A percentile compares a stretch with the other conserved stretches of the same genome.
phyloP scores from a whole-genome alignment of 2,113 vertebrate species.

The Pseudopipra pipra region DNA sequence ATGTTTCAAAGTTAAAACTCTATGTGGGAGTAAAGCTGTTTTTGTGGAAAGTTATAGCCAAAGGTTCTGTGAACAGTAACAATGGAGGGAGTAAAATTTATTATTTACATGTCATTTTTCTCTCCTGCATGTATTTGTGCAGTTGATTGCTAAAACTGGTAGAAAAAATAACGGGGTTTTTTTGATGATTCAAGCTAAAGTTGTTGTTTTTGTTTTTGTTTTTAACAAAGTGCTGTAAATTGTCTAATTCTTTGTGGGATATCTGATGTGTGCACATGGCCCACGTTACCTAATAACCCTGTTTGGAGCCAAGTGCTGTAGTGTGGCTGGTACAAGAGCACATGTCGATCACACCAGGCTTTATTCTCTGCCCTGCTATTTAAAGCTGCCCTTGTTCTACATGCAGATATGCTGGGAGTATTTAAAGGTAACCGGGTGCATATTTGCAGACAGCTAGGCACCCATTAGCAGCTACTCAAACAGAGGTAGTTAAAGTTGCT shows the following conservation, averaged over 20 bases:
- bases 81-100: background rate
- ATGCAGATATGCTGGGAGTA: background rate
- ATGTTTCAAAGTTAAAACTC: background rate
- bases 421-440: slow-evolving; percentile 11
- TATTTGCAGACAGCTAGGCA: background rate
- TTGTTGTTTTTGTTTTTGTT: background rate
- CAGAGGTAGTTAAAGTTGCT: background rate
- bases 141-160: background rate
- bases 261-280: background rate
- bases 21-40: background rate
- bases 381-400: slow-evolving; percentile 55
- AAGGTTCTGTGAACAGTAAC: background rate
- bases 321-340: slow-evolving; percentile 19
- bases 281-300: background rate
- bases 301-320: background rate
- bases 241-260: background rate
- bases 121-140: background rate
- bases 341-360: slow-evolving; percentile 3
- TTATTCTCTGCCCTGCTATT: slow-evolving; percentile 43
- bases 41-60: background rate
- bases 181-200: background rate
- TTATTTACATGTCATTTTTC: background rate
- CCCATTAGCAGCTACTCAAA: background rate
- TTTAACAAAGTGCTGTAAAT: background rate
- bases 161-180: background rate